A percentile compares a stretch with the other conserved stretches of the same genome.
These are phyloP conservation scores for Xestoiulus laeticollis DNA, from an alignment of 2,888 invertebrate genomes.

Conservation along the genomic window DNA sequence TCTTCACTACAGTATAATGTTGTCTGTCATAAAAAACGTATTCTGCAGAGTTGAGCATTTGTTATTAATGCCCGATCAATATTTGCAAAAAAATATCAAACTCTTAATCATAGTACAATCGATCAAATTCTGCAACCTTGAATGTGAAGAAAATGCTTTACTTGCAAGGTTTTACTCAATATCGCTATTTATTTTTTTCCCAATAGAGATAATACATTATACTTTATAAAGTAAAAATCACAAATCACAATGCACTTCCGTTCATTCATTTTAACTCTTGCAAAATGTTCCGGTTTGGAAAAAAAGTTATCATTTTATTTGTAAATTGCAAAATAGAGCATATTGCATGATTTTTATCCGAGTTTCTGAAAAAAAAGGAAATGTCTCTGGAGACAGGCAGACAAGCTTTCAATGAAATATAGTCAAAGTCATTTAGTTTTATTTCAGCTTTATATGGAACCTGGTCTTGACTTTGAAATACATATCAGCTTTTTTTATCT, in stretches of 20 bases:
- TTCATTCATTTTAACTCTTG: too few relatives aligned
- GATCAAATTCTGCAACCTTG: not conserved
- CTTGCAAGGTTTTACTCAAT: too few relatives aligned
- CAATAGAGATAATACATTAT: too few relatives aligned
- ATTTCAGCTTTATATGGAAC: not conserved
- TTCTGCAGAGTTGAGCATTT: not conserved
- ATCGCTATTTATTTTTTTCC: not conserved
- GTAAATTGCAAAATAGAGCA: not conserved
- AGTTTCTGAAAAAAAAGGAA: not conserved
- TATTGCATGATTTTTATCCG: not conserved
- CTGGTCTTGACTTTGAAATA: constrained; percentile 34
- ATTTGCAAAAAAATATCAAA: not conserved
- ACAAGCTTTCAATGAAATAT: not conserved
- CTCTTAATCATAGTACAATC: not conserved
- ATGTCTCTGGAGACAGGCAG: constrained; percentile 7
- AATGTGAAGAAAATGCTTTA: too few relatives aligned
- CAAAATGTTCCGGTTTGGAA: not conserved
- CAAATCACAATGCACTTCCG: not conserved
- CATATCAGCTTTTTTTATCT: not conserved
- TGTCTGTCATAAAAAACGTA: not conserved
- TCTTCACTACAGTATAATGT: too few relatives aligned
- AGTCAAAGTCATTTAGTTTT: not conserved
- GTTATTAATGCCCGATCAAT: not conserved
- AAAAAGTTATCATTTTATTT: constrained; percentile 23
- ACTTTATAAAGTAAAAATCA: not conserved